Base-by-base conservation (phyloP, 2,797 vertebrate species). In the Phoxinus dragarum region DNA sequence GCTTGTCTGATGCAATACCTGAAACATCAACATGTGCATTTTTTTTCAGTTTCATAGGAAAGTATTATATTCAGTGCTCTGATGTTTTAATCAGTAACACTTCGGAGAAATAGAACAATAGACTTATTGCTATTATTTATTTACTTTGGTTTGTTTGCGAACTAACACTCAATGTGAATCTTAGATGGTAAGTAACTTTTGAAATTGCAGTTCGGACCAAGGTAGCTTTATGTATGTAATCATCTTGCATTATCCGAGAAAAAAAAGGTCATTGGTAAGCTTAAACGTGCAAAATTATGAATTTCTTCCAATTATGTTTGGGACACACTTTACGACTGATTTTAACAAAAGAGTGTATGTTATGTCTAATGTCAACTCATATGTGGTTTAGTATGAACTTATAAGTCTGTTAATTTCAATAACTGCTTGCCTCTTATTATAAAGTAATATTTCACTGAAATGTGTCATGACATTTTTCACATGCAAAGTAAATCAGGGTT, bases 71-170 rank as follows among this genome's bases (percentile, higher is more conserved):
- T 84, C 38, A 64, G 49, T 54, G 72, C 72, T 82, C 84, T 88
- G 87, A 84, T 88, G 87, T 88, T 88, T 88, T 88, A 86, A 77
- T 88, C 87, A 84, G 87, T 73, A 71, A 83, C 71, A 80, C 56
- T 74, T 68, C 66, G 73, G 76, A 83, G 49, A 77, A 23, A 54
- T 52, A 68, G 31, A 77, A 77, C 49, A 61, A 59, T 44, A 59
- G 47, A 78, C 44, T 69, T 23, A 47, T 56, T 56, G 17, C 12
- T 72, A 31, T 80, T 73, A 80, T 66, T 79, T 82, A 86, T 74
- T 79, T 84, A 67, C 52, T 66, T 61, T n/a, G 47, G 49, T 71
- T 79, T 71, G 71, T 27, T 83, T 66, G 71, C 31, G 9, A 75
- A 77, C n/a, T 84, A 77, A 78, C 74, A 77, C 17, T 69, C 19